Evolutionary conservation across 2,113 vertebrate genomes (phyloP).

Genomic region (Halichoeres trimaculatus): DNA sequence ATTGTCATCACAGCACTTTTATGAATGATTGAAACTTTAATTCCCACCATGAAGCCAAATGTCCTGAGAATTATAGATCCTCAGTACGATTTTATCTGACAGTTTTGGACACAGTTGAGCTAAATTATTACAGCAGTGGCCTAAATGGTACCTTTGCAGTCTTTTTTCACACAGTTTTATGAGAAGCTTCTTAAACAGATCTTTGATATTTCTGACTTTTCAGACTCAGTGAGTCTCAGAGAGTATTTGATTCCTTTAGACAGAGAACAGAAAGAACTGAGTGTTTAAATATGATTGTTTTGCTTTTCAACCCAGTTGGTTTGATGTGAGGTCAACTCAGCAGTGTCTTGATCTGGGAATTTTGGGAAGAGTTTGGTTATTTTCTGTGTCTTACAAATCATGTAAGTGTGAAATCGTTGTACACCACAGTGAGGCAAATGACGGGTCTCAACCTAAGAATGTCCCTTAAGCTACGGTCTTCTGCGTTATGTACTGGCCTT

Average conservation of each 20-base stretch:
- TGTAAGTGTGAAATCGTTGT: too few relatives aligned
- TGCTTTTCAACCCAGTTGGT: too few relatives aligned
- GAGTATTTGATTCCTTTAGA: background rate
- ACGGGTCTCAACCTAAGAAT: too few relatives aligned
- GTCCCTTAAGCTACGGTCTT: too few relatives aligned
- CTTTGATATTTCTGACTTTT: background rate
- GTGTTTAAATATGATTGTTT: background rate
- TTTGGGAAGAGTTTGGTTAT: too few relatives aligned
- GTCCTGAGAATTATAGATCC: slow-evolving; percentile 9
- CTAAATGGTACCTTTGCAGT: background rate
- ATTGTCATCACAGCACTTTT: slow-evolving; percentile 8
- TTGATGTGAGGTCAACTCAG: too few relatives aligned
- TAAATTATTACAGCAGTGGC: slow-evolving; percentile 18
- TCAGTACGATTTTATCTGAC: slow-evolving; percentile 29
- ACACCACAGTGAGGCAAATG: too few relatives aligned
- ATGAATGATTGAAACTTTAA: background rate
- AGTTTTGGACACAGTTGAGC: slow-evolving; percentile 22
- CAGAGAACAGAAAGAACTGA: background rate
- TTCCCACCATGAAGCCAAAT: background rate
- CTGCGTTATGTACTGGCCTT: too few relatives aligned
- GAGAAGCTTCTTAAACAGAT: background rate
- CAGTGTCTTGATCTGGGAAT: too few relatives aligned
- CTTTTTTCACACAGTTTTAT: background rate
- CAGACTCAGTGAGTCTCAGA: background rate
- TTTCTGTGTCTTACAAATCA: too few relatives aligned